Conservation (phyloP, 2,797 vertebrate genomes). For the Syndactyla subalaris region DNA sequence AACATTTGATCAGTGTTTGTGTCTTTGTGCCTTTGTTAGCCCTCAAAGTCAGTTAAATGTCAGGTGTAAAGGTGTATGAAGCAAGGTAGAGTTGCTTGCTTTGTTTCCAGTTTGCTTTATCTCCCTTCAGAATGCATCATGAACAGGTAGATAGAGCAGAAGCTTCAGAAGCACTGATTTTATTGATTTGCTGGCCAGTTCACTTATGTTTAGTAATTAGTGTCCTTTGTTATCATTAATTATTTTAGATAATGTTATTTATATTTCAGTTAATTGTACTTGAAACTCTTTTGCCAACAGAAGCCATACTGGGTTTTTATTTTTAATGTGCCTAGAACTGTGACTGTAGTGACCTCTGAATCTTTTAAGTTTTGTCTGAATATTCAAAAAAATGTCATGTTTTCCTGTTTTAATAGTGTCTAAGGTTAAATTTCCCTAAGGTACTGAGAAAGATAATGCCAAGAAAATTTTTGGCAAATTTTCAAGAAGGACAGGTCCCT, state of each 20-base stretch:
- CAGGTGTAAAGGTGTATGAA: background rate
- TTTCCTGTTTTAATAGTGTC: constrained; percentile 11
- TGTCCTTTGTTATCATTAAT: background rate
- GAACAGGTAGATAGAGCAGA: background rate
- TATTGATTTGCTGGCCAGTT: background rate
- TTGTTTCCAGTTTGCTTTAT: background rate
- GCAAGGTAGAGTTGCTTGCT: background rate
- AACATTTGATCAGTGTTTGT: constrained; percentile 16
- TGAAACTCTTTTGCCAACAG: background rate
- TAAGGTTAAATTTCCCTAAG: constrained; percentile 30
- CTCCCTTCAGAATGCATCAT: background rate
- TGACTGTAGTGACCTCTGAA: background rate
- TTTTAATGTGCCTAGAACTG: background rate
- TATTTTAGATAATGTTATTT: background rate
- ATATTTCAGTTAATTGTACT: background rate
- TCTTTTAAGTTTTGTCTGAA: background rate
- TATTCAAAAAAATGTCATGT: constrained; percentile 16
- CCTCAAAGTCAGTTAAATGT: constrained; percentile 37
- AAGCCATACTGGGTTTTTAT: background rate
- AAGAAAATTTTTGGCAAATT: constrained; percentile 39
- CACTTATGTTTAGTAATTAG: background rate
- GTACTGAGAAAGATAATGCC: background rate
- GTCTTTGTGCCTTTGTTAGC: constrained; percentile 10
- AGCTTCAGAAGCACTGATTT: background rate
- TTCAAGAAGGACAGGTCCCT: constrained; percentile 11